Conservation (phyloP, 2,888 invertebrate species). For the Drosophila lutescens region DNA sequence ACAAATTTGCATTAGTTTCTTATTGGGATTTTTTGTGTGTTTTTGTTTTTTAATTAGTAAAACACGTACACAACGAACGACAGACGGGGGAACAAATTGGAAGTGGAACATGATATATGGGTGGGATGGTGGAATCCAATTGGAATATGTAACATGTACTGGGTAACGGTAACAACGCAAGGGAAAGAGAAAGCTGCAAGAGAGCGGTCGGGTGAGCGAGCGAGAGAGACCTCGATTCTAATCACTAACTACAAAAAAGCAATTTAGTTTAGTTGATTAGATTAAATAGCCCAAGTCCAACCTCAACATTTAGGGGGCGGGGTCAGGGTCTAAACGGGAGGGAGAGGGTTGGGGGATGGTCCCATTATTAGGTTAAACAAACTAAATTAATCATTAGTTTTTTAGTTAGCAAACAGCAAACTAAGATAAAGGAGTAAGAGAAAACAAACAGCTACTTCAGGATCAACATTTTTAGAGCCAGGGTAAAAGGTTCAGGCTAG, state of each 20-base stretch:
- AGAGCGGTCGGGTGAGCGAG: neutral
- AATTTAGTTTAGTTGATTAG: slow-evolving; percentile 28
- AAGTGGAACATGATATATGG: slow-evolving; percentile 4
- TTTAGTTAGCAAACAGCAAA: neutral
- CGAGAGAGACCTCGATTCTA: slow-evolving; percentile 11
- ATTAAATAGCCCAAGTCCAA: slow-evolving; percentile 43
- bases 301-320: slow-evolving; percentile 30
- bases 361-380: slow-evolving; percentile 27
- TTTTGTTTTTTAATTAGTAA: slow-evolving; percentile 21
- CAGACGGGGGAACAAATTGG: slow-evolving; percentile 12
- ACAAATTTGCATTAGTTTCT: slow-evolving; percentile 36
- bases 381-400: slow-evolving; percentile 10
- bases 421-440: slow-evolving; percentile 1
- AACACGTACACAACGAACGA: slow-evolving; percentile 32
- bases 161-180: slow-evolving; percentile 7
- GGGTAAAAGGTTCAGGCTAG: slow-evolving; percentile 2
- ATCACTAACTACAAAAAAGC: slow-evolving; percentile 28
- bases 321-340: neutral
- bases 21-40: neutral
- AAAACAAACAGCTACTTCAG: neutral
- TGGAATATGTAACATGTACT: slow-evolving; percentile 10
- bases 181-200: slow-evolving; percentile 6
- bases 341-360: neutral
- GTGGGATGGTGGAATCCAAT: slow-evolving; percentile 4
- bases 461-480: slow-evolving; percentile 6